phyloP scores from a whole-genome alignment of 1,140 invertebrate species.

The Drosophila orosa region DNA sequence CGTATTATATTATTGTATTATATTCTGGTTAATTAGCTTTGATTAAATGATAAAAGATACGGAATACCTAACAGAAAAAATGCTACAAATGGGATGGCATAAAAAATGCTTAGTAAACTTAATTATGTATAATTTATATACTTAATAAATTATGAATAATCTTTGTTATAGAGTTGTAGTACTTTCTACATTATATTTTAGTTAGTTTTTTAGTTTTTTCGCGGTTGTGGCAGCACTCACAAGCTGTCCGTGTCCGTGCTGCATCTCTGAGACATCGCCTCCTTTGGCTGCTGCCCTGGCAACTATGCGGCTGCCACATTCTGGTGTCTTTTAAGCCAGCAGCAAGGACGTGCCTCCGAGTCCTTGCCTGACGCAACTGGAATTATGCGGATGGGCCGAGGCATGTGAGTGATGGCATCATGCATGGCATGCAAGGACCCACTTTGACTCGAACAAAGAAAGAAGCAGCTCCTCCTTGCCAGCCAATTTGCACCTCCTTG shows the following conservation, averaged over 20 bases:
- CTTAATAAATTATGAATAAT: too few species aligned
- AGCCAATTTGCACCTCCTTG: constrained; percentile 8
- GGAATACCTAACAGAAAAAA: background rate
- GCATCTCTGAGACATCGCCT: background rate
- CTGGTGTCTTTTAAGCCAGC: constrained; percentile 29
- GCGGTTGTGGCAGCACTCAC: background rate
- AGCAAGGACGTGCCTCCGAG: background rate
- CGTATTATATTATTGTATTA: background rate
- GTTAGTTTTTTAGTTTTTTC: background rate
- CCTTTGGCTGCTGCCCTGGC: background rate
- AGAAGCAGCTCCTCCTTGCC: background rate
- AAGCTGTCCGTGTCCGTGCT: background rate
- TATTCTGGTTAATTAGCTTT: background rate
- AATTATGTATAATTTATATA: too few species aligned
- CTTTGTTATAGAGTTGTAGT: background rate
- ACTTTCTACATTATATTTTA: background rate
- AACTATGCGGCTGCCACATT: constrained; percentile 36
- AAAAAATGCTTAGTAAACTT: too few species aligned
- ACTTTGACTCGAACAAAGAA: background rate
- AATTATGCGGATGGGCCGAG: constrained; percentile 31
- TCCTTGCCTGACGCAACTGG: background rate
- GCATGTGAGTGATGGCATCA: constrained; percentile 37
- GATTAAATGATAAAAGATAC: background rate
- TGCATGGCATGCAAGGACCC: constrained; percentile 8
- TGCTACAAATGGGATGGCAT: too few species aligned